These are phyloP conservation scores for Carassius gibelio DNA, from an alignment of 2,113 vertebrate species.

Conservation along the genomic window DNA sequence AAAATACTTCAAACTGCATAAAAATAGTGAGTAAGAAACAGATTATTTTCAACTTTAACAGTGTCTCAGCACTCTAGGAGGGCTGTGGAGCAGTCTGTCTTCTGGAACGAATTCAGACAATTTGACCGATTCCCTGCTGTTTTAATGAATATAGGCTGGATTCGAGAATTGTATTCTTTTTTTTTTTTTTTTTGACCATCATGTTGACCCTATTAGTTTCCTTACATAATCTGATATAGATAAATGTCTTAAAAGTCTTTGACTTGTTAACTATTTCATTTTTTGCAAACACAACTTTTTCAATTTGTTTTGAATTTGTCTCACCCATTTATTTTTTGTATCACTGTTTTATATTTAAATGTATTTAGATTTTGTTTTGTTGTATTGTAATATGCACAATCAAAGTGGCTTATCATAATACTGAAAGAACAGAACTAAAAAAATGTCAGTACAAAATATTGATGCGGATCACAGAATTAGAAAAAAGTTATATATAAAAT, in stretches of 20 bases:
- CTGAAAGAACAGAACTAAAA: not conserved
- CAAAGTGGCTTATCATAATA: not conserved
- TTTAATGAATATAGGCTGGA: not conserved
- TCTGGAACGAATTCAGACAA: not conserved
- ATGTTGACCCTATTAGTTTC: not conserved
- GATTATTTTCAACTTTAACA: not conserved
- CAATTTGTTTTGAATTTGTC: not conserved
- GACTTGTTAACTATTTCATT: not conserved
- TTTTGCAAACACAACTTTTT: not conserved
- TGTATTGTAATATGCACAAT: not conserved
- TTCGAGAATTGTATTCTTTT: not conserved
- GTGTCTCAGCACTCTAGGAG: constrained; percentile 1
- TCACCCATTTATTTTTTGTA: too few species aligned
- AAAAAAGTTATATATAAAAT: not conserved
- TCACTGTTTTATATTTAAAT: not conserved
- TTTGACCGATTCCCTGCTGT: constrained; percentile 22
- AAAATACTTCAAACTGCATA: constrained; percentile 17
- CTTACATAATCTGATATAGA: not conserved
- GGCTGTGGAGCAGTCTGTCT: not conserved
- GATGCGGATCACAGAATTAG: not conserved
- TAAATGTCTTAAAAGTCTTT: not conserved
- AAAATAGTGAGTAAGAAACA: not conserved
- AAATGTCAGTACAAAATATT: not conserved
- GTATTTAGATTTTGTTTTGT: not conserved
- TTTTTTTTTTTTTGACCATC: too few species aligned